Percentiles rank a stretch among this genome's conserved stretches.
phyloP scores from a whole-genome alignment of 2,113 vertebrate genomes.

The Theristicus caerulescens region DNA sequence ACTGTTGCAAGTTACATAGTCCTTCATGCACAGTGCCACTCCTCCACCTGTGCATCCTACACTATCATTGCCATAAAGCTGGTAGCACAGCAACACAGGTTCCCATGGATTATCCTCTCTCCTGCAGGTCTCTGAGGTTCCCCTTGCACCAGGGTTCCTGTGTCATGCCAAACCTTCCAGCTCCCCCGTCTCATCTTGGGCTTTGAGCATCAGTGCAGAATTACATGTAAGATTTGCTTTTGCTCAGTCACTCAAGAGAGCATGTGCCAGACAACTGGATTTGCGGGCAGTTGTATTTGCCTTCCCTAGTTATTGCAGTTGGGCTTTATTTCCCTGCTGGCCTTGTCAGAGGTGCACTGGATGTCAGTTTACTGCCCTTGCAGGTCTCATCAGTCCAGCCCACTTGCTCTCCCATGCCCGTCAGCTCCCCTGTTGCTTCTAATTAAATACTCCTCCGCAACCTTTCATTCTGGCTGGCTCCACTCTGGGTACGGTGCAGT shows the following conservation, averaged over 20 bases:
- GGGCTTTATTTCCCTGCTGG: background rate
- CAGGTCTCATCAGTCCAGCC: background rate
- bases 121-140: background rate
- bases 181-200: background rate
- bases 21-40: background rate
- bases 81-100: background rate
- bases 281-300: background rate
- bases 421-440: background rate
- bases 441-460: background rate
- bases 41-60: background rate
- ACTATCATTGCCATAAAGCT: background rate
- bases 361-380: background rate
- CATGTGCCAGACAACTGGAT: background rate
- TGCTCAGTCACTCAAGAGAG: background rate
- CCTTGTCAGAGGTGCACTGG: background rate
- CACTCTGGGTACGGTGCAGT: accelerated
- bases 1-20: background rate
- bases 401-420: background rate
- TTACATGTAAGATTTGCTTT: background rate
- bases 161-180: background rate
- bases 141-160: background rate
- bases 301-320: background rate
- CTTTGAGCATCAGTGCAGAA: background rate
- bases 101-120: background rate
- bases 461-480: background rate